phyloP scores from a whole-genome alignment of 2,797 vertebrate genomes.

The Poeciliopsis gracilis region DNA sequence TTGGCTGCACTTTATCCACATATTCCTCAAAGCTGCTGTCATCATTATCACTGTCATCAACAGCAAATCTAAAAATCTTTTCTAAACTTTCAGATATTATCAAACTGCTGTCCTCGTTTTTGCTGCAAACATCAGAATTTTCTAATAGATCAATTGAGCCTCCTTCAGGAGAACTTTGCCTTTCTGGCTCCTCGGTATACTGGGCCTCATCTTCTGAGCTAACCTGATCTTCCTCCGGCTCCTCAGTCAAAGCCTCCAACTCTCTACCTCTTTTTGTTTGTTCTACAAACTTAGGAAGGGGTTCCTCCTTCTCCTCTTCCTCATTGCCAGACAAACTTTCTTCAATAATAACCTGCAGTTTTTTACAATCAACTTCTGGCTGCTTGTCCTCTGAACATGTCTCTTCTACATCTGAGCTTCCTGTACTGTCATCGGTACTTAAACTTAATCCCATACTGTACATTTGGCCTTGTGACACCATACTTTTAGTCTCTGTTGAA shows the following conservation, averaged over 20 bases:
- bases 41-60: constrained; percentile 65
- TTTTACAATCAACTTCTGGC: constrained; percentile 32
- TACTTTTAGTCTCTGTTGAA: constrained; percentile 1
- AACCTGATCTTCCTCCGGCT: constrained; percentile 43
- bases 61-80: constrained; percentile 22
- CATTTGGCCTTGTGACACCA: constrained; percentile 16
- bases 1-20: constrained; percentile 25
- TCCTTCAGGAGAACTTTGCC: background rate
- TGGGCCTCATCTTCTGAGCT: constrained; percentile 44
- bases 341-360: constrained; percentile 47
- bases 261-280: constrained; percentile 9
- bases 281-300: background rate
- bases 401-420: constrained; percentile 40
- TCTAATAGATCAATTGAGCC: constrained; percentile 12
- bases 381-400: constrained; percentile 46
- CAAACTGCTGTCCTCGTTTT: constrained; percentile 17
- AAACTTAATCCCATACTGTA: constrained; percentile 10
- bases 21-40: constrained; percentile 61
- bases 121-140: constrained; percentile 13
- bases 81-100: constrained; percentile 22
- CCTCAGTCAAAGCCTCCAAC: constrained; percentile 39
- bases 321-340: constrained; percentile 40
- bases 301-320: constrained; percentile 36
- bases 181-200: constrained; percentile 6
- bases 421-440: constrained; percentile 28